Evolutionary conservation across 2,797 vertebrate genomes (phyloP), one percentile per base, ranked within the genome.

Genomic region (Phrynocephalus vlangalii): DNA sequence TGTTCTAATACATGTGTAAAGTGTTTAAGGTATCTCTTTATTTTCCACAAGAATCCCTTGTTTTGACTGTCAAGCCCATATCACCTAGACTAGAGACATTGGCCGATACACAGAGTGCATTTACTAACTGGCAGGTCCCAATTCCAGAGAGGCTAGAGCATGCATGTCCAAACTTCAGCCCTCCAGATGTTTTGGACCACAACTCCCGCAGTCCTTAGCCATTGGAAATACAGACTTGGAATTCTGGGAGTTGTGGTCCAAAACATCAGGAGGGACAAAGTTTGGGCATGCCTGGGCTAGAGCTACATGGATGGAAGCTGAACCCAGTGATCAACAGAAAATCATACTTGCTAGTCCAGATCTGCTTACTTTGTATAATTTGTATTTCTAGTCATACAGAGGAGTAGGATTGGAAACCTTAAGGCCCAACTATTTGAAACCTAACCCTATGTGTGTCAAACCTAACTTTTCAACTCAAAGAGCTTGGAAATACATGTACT

Each of bases 61-160:
- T 76, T 67, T 66, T 60, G 28, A 0, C 10, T 82, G 77, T 2
- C 60, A 79, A 5, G 26, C 1, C 0, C 30, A 0, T 66, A 33
- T 38, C 8, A 15, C 76, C 60, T 86, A 18, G 30, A 44, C 0
- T 48, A 44, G 38, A 44, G 38, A 44, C 38, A 44, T 44, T 44
- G 38, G 52, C 28, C 11, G 28, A 48, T 11, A 63, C 18, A 72
- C 28, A 24, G 1, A 10, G 0, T 0, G 0, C 8, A 8, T 18
- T 50, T 82, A 38, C 48, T 67, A 0, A 1, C n/a, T 10, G 81
- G 72, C 5, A 52, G 5, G 15, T 84, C 79, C 67, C 72, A 22
- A 0, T 0, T 3, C n/a, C 0, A 2, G 20, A 48, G 44, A 77
- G 16, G 6, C 63, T 5, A 6, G 6, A 73, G 66, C 13, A 44